These are phyloP conservation scores for Ptychobarbus kaznakovi DNA, from an alignment of 2,797 vertebrate genomes.

Conservation along the genomic window DNA sequence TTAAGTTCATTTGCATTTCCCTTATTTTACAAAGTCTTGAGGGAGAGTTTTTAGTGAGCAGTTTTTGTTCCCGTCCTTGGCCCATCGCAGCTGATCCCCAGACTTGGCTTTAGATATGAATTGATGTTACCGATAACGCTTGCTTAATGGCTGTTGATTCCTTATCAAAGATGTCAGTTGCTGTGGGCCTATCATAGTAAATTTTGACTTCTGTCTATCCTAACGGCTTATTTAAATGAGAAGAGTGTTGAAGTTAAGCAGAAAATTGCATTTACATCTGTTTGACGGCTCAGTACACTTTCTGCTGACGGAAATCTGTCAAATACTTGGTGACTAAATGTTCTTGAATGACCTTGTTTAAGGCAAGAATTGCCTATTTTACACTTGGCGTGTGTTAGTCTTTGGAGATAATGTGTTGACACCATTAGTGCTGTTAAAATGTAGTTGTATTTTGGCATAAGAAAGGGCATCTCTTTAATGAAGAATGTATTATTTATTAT, in stretches of 20 bases:
- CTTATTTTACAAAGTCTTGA: conserved; percentile 37
- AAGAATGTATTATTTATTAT: conserved; percentile 14
- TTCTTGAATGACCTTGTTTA: conserved; percentile 25
- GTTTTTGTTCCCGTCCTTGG: conserved; percentile 32
- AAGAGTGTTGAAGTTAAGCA: conserved; percentile 1
- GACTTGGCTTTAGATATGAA: neutral
- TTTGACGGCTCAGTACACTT: conserved; percentile 22
- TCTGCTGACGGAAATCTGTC: conserved; percentile 4
- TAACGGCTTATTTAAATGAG: conserved; percentile 18
- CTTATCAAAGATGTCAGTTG: conserved; percentile 1
- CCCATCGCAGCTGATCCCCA: conserved; percentile 3
- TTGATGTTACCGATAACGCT: neutral
- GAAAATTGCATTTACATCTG: conserved; percentile 8
- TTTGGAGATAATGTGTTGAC: conserved; percentile 1
- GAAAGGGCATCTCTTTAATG: neutral
- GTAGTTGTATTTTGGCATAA: neutral
- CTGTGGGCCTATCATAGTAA: neutral
- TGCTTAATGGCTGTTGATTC: conserved; percentile 7
- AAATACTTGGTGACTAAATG: conserved; percentile 12
- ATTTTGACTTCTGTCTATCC: conserved; percentile 28
- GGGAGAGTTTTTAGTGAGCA: neutral
- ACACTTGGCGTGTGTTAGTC: neutral
- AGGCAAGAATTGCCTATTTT: conserved; percentile 1
- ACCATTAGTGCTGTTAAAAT: conserved; percentile 10
- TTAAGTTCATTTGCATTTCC: conserved; percentile 63